Conservation (phyloP, 2,113 vertebrate species). For the Chlorodrepanis virens region DNA sequence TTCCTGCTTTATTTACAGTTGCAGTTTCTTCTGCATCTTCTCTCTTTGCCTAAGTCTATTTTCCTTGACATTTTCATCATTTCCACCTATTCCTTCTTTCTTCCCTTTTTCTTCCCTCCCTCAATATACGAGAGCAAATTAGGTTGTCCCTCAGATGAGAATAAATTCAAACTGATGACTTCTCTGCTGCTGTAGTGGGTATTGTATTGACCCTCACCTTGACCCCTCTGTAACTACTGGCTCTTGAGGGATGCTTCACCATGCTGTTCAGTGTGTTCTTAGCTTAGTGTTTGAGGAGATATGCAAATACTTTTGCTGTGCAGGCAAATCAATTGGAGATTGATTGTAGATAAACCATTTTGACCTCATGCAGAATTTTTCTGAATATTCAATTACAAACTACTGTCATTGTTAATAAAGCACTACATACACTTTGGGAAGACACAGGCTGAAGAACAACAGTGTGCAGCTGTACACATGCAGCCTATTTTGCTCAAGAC, state of each 20-base stretch:
- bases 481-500: not conserved
- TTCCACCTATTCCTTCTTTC: not conserved
- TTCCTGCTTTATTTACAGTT: not conserved
- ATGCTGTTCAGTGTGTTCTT: not conserved
- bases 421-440: not conserved
- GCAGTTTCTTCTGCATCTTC: not conserved
- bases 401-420: conserved; percentile 50
- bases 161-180: conserved; percentile 46
- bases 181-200: not conserved
- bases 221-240: not conserved
- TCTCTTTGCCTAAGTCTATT: not conserved
- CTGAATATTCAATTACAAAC: conserved; percentile 59
- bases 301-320: conserved; percentile 22
- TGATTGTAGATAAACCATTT: conserved; percentile 34
- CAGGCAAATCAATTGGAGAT: conserved; percentile 54
- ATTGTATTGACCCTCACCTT: conserved; percentile 43
- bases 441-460: not conserved
- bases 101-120: not conserved
- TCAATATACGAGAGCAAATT: conserved; percentile 8
- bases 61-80: not conserved
- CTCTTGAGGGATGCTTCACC: not conserved
- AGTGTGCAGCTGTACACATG: not conserved
- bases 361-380: conserved; percentile 44
- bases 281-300: not conserved
- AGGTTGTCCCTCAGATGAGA: conserved; percentile 18